These are phyloP conservation scores for Cacoxenus indagator DNA, from an alignment of 2,888 invertebrate species.

Conservation along the genomic window DNA sequence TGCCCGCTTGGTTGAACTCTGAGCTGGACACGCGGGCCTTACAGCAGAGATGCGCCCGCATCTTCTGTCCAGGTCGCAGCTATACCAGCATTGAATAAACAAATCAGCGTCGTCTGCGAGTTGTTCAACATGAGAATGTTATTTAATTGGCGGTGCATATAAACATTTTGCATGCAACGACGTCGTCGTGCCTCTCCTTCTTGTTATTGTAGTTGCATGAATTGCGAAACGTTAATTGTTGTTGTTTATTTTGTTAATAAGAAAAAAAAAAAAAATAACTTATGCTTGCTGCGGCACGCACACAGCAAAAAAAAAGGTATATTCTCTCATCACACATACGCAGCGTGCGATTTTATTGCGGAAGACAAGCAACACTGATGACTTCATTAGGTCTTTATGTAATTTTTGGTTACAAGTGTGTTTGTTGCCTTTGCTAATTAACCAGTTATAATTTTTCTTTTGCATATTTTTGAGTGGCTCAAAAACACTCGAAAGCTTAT, in stretches of 20 bases:
- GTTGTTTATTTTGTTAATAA: conserved; percentile 10
- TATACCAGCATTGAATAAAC: neutral
- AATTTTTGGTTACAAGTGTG: neutral
- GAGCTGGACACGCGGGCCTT: neutral
- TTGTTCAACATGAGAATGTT: neutral
- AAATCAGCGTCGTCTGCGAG: neutral
- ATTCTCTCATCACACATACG: neutral
- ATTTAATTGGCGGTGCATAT: conserved; percentile 13
- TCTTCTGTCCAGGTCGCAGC: neutral
- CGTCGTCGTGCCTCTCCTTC: neutral
- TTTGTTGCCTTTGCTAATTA: neutral
- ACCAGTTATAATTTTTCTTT: neutral
- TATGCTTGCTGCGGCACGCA: too few relatives aligned
- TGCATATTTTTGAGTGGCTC: neutral
- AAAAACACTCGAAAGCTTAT: neutral
- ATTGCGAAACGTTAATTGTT: neutral
- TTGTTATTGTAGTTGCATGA: neutral
- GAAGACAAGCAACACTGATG: too few relatives aligned
- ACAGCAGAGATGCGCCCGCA: conserved; percentile 14
- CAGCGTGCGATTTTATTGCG: neutral
- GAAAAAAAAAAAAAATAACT: too few relatives aligned
- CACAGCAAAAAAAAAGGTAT: too few relatives aligned
- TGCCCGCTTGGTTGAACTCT: neutral
- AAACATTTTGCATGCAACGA: neutral
- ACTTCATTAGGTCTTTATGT: neutral